Conservation (phyloP, 2,888 invertebrate species). For the Sclerodermus sp. region DNA sequence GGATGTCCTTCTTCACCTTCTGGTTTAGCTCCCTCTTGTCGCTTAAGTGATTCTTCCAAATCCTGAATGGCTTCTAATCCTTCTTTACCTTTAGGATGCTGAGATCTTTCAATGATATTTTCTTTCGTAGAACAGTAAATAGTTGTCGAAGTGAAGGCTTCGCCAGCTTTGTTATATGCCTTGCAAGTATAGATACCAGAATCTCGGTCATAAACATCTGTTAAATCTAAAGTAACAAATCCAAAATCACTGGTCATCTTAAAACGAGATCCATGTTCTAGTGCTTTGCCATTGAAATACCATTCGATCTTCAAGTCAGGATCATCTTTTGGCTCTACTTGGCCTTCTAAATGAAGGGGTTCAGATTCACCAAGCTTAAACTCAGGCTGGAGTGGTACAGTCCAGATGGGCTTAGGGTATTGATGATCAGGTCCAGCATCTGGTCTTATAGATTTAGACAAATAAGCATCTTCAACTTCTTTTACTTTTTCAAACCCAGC, state of each 20-base stretch:
- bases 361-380: conserved; percentile 81
- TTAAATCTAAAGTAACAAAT: conserved; percentile 90
- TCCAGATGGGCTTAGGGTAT: conserved; percentile 85
- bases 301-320: conserved; percentile 89
- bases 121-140: conserved; percentile 82
- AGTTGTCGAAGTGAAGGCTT: conserved; percentile 90
- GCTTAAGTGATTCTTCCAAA: conserved; percentile 81
- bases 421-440: conserved; percentile 73
- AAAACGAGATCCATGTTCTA: conserved; percentile 86
- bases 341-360: conserved; percentile 88
- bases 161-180: conserved; percentile 84
- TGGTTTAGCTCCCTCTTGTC: conserved; percentile 68
- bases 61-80: conserved; percentile 89
- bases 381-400: conserved; percentile 78
- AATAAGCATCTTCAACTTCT: conserved; percentile 82
- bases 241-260: conserved; percentile 95
- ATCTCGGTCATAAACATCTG: conserved; percentile 89
- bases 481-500: conserved; percentile 87
- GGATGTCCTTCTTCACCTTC: conserved; percentile 81
- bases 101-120: conserved; percentile 82
- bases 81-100: conserved; percentile 94
- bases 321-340: conserved; percentile 92
- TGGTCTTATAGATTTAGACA: conserved; percentile 71
- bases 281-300: conserved; percentile 89
- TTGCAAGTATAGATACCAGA: conserved; percentile 93